Percentiles rank a stretch among this genome's conserved stretches.
phyloP scores from a whole-genome alignment of 2,888 invertebrate species.

The Drosophila meridionalis region DNA sequence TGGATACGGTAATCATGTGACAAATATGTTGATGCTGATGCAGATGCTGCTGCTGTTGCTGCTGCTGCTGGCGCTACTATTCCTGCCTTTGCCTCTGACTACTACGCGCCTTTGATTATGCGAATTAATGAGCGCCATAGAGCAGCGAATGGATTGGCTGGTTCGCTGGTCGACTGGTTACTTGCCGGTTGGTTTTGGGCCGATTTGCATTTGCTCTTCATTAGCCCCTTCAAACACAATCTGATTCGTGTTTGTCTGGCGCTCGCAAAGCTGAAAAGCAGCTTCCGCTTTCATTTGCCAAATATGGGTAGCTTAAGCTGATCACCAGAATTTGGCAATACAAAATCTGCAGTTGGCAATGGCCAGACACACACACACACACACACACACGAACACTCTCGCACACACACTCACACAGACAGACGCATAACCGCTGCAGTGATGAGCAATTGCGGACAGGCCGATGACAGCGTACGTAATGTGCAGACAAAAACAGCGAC shows the following conservation, averaged over 20 bases:
- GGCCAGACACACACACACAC: constrained; percentile 5
- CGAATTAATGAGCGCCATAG: constrained; percentile 68
- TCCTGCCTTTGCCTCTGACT: constrained; percentile 12
- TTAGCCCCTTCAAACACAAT: constrained; percentile 58
- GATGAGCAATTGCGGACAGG: constrained; percentile 67
- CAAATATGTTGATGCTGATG: constrained; percentile 57
- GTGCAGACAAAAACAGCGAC: constrained; percentile 45
- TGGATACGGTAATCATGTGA: constrained; percentile 74
- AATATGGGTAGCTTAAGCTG: constrained; percentile 25
- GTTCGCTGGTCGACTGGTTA: not conserved
- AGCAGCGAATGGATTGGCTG: constrained; percentile 10
- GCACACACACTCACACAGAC: not conserved
- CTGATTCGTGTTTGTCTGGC: constrained; percentile 55
- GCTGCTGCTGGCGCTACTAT: not conserved
- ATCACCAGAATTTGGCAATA: constrained; percentile 14
- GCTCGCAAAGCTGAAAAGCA: constrained; percentile 32
- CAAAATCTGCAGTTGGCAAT: constrained; percentile 17
- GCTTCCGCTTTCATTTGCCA: constrained; percentile 33
- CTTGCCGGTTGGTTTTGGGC: constrained; percentile 18
- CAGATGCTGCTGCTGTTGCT: constrained; percentile 14
- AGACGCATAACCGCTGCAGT: constrained; percentile 38
- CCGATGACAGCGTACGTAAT: constrained; percentile 68
- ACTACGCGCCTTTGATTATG: constrained; percentile 67
- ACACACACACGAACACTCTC: constrained; percentile 1
- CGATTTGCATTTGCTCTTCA: constrained; percentile 71